Base-by-base conservation (phyloP, 2,888 invertebrate genomes). In the Melieria picta region DNA sequence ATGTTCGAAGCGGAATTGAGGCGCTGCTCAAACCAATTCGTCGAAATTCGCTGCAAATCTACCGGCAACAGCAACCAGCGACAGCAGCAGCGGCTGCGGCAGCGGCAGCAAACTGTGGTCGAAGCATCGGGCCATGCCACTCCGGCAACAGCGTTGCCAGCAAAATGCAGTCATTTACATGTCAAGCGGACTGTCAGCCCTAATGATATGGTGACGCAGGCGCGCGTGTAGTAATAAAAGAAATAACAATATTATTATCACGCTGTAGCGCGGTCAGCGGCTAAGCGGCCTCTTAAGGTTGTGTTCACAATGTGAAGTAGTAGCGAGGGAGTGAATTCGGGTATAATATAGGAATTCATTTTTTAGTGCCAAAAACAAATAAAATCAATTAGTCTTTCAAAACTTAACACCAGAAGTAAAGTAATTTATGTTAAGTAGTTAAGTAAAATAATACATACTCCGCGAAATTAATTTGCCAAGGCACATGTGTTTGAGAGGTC, bases 171-270 rank as follows among this genome's bases (percentile, higher is more conserved):
- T 78, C 73, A 78, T 78, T 78, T 78, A 76, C 76, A 77, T 78
- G 78, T 78, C 78, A 78, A 78, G 76, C 76, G 68, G 75, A 68
- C 77, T 78, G 78, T 78, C 78, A 78, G 78, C 75, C 71, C 73
- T 77, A 77, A 77, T 77, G 76, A 77, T 74, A 78, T 73, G 72
- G 75, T 69, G 73, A 71, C 30, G 55, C 65, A 71, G 46, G 55
- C 65, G 72, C 72, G 58, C 62, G 71, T 16, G 66, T 74, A 74
- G 74, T 76, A 77, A 77, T 77, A 76, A 77, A 73, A 72, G 76
- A 75, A 69, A 75, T 77, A 77, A 77, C 77, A 77, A 76, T 75
- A 76, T 77, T 77, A 77, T 77, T 77, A 77, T 77, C 77, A 76
- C 76, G 75, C 16, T 16, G 30, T 30, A 30, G 1, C 30, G 30